phyloP scores from a whole-genome alignment of 2,888 invertebrate species.

The Helobdella robusta region DNA sequence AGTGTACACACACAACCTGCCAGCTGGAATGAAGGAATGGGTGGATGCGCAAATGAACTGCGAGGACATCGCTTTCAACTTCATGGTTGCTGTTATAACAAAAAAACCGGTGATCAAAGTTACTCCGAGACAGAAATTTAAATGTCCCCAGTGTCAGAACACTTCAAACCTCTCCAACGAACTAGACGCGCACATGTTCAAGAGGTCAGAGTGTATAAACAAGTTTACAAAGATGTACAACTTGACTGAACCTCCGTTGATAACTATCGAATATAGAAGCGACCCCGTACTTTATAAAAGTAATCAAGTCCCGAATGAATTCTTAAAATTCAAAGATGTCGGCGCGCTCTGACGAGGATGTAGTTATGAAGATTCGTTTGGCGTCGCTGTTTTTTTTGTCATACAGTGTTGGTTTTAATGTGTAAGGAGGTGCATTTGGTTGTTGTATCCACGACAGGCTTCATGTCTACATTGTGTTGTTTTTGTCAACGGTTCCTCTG shows the following conservation, averaged over 20 bases:
- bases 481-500: too few relatives aligned
- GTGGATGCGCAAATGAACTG: constrained; percentile 94
- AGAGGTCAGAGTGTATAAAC: constrained; percentile 80
- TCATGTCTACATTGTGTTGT: too few relatives aligned
- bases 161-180: constrained; percentile 87
- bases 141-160: constrained; percentile 86
- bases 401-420: too few relatives aligned
- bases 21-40: constrained; percentile 72
- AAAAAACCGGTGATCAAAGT: constrained; percentile 78
- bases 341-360: constrained; percentile 25
- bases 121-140: constrained; percentile 88
- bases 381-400: constrained; percentile 1
- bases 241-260: constrained; percentile 64
- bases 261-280: constrained; percentile 80
- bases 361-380: too few relatives aligned
- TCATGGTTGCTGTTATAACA: constrained; percentile 81
- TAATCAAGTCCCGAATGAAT: constrained; percentile 51
- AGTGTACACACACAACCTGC: constrained; percentile 80
- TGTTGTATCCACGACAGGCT: too few relatives aligned
- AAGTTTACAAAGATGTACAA: constrained; percentile 69
- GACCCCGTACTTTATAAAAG: constrained; percentile 76
- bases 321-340: constrained; percentile 28
- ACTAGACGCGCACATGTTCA: constrained; percentile 68
- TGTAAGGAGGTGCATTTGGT: too few relatives aligned
- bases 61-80: constrained; percentile 96